Percentiles rank a stretch among this genome's conserved stretches.
Conservation (phyloP, 2,113 vertebrate genomes). For the Salvelinus sp. region DNA sequence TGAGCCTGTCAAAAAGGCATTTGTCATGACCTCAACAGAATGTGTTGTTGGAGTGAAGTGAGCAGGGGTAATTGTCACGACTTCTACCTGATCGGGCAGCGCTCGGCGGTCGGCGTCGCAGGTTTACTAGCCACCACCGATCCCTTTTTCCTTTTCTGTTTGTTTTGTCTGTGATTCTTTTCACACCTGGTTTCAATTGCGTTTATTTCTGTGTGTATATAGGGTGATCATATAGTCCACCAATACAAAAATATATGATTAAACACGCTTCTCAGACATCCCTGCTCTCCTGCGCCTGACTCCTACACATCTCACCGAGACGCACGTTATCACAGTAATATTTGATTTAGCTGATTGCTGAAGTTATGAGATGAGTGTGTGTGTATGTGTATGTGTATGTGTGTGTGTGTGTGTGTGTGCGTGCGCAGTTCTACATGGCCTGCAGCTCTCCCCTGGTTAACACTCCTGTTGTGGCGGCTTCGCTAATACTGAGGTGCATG, state of each 20-base stretch:
- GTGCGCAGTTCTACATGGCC: constrained; percentile 38
- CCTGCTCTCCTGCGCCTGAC: too few species aligned
- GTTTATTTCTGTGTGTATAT: too few species aligned
- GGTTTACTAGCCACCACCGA: too few species aligned
- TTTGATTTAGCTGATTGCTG: constrained; percentile 69
- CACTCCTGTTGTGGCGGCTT: constrained; percentile 70
- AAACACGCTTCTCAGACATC: too few species aligned
- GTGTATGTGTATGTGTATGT: neutral
- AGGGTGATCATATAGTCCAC: too few species aligned
- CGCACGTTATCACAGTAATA: neutral
- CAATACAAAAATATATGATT: too few species aligned
- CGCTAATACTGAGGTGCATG: constrained; percentile 58
- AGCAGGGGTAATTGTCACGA: constrained; percentile 36
- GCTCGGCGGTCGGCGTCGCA: too few species aligned
- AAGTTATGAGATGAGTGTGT: constrained; percentile 33
- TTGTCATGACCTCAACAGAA: constrained; percentile 64
- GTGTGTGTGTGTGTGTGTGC: neutral
- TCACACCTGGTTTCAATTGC: too few species aligned
- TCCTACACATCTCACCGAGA: too few species aligned
- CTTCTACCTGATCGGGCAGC: too few species aligned
- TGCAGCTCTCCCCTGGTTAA: constrained; percentile 63
- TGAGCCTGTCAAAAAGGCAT: constrained; percentile 58
- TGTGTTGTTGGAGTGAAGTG: constrained; percentile 39
- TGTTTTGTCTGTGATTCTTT: too few species aligned
- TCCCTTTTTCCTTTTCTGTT: too few species aligned